Percentiles rank a stretch among this genome's conserved stretches.
Evolutionary conservation across 2,797 vertebrate species (phyloP).

Genomic region (Somateria mollissima): DNA sequence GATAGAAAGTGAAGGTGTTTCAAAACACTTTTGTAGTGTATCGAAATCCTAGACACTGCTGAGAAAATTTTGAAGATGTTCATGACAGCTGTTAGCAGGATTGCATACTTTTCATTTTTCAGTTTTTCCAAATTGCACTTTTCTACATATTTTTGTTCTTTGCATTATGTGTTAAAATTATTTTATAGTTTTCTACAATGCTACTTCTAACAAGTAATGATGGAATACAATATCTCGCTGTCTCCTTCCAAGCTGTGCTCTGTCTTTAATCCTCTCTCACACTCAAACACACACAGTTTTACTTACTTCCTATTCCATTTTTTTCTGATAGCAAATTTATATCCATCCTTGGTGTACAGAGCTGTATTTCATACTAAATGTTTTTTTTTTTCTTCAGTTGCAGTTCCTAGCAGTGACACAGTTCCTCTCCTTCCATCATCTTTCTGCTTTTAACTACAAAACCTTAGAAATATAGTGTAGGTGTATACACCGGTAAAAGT

Average conservation of each 20-base stretch:
- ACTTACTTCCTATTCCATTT: background rate
- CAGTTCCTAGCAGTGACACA: background rate
- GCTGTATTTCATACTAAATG: background rate
- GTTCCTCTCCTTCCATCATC: background rate
- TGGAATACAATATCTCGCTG: background rate
- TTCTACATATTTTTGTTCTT: background rate
- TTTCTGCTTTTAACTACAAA: background rate
- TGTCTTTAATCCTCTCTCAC: background rate
- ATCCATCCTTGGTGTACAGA: background rate
- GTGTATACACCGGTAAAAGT: constrained; percentile 13
- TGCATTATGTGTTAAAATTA: background rate
- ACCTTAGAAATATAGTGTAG: constrained; percentile 52
- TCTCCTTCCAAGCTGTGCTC: background rate
- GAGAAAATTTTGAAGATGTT: background rate
- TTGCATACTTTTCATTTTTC: background rate
- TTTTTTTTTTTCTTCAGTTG: background rate
- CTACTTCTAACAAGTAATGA: background rate
- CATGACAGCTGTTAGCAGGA: background rate
- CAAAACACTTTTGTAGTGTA: background rate
- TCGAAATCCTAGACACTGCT: background rate
- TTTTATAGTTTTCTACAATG: background rate
- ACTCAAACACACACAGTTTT: background rate
- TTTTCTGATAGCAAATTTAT: background rate
- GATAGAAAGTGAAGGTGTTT: background rate
- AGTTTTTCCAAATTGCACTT: background rate